phyloP scores from a whole-genome alignment of 2,888 invertebrate species.

The Nomada hirtipes region DNA sequence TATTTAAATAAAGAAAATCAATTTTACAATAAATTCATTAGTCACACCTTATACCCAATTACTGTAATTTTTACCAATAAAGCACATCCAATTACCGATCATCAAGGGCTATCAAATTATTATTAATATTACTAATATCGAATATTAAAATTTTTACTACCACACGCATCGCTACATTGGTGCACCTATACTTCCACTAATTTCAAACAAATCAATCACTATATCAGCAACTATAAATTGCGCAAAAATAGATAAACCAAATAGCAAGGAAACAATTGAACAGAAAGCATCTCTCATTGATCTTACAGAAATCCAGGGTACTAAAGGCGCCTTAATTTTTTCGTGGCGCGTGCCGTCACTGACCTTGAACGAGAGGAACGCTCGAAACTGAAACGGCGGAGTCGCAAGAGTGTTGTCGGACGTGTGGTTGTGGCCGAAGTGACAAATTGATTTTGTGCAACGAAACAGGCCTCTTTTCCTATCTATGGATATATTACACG shows the following conservation, averaged over 20 bases:
- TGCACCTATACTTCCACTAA: too few relatives aligned
- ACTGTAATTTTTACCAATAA: background rate
- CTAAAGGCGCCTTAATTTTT: slow-evolving; percentile 51
- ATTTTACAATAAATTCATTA: too few relatives aligned
- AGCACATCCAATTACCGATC: background rate
- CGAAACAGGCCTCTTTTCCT: slow-evolving; percentile 47
- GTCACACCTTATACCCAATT: background rate
- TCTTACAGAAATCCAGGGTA: background rate
- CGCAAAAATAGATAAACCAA: background rate
- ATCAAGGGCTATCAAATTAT: too few relatives aligned
- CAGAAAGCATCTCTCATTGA: too few relatives aligned
- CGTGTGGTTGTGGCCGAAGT: slow-evolving; percentile 78
- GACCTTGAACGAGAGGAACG: slow-evolving; percentile 72
- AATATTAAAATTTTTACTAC: background rate
- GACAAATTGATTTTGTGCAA: slow-evolving; percentile 77
- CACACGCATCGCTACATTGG: too few relatives aligned
- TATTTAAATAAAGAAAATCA: too few relatives aligned
- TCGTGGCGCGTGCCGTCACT: slow-evolving; percentile 39
- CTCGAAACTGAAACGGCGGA: slow-evolving; percentile 74
- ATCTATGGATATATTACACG: slow-evolving; percentile 76
- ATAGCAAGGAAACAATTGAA: background rate
- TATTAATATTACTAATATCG: background rate
- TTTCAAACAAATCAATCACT: too few relatives aligned
- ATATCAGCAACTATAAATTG: too few relatives aligned
- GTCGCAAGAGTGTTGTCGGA: slow-evolving; percentile 80